Evolutionary conservation across 2,113 vertebrate genomes (phyloP).

Genomic region (Damaliscus lunatus): DNA sequence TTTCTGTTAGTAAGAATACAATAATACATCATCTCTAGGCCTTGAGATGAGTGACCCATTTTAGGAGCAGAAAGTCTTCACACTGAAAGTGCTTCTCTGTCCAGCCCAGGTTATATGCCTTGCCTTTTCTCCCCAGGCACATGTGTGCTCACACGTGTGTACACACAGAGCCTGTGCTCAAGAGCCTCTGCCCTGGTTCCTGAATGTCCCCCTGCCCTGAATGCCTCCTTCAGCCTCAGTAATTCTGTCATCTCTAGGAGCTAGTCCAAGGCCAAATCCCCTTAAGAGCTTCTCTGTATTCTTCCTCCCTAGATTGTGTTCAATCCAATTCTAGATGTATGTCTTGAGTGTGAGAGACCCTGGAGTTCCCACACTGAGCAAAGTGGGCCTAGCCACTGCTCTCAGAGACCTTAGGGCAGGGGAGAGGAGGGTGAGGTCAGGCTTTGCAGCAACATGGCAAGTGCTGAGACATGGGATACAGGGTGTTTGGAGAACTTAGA

Average conservation of each 20-base stretch:
- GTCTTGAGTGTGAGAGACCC: neutral
- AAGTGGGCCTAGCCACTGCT: neutral
- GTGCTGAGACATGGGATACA: fast-evolving
- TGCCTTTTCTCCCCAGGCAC: neutral
- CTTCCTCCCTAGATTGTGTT: neutral
- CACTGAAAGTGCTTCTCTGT: neutral
- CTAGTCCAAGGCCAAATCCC: neutral
- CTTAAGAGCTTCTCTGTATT: neutral
- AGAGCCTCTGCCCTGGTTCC: neutral
- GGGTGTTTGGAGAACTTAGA: neutral
- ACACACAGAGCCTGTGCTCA: neutral
- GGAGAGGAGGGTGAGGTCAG: neutral
- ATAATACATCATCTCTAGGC: neutral
- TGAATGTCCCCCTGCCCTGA: neutral
- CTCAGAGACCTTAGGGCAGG: neutral
- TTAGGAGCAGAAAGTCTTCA: neutral
- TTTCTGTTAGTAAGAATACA: neutral
- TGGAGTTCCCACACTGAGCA: neutral
- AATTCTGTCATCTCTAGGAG: neutral
- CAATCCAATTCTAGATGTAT: neutral
- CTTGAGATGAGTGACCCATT: neutral
- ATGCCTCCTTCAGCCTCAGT: neutral
- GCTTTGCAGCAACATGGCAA: neutral
- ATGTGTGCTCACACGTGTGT: fast-evolving
- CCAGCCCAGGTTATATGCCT: neutral